phyloP scores from a whole-genome alignment of 2,888 invertebrate genomes.

The Lacanobia oleracea region DNA sequence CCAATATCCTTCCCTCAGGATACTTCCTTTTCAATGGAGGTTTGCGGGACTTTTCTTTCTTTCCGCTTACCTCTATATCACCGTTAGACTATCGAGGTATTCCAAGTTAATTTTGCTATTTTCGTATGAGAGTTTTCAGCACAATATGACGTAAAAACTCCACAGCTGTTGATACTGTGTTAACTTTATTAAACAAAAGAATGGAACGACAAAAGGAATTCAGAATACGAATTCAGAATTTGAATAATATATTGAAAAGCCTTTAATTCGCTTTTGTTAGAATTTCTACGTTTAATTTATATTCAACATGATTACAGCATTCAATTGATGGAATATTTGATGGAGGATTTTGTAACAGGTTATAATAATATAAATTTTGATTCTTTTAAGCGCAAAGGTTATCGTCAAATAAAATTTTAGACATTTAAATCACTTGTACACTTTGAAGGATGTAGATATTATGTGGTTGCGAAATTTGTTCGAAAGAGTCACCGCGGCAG shows the following conservation, averaged over 20 bases:
- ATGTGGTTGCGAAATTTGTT: no score
- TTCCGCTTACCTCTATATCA: no score
- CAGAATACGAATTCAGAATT: constrained; percentile 18
- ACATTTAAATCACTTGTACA: no score
- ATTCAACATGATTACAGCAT: constrained; percentile 22
- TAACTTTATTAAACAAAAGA: constrained; percentile 26
- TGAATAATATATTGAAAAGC: constrained; percentile 24
- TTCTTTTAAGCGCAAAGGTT: background rate
- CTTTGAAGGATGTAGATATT: background rate
- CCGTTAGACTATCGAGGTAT: no score
- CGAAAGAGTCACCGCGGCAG: no score
- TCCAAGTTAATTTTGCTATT: background rate
- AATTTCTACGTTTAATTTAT: constrained; percentile 20
- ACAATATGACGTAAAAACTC: background rate
- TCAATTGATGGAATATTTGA: constrained; percentile 33
- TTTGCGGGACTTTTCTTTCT: no score
- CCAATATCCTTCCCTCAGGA: no score
- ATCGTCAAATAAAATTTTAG: background rate
- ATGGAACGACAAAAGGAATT: constrained; percentile 17
- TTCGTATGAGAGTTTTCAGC: background rate
- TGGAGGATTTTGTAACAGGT: background rate
- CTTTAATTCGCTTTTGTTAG: constrained; percentile 17
- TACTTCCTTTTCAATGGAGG: no score
- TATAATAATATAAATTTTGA: background rate
- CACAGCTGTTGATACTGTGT: background rate